A percentile compares a stretch with the other conserved stretches of the same genome.
These are phyloP conservation scores for Tenodera sinensis DNA, from an alignment of 2,888 invertebrate species.

Conservation along the genomic window DNA sequence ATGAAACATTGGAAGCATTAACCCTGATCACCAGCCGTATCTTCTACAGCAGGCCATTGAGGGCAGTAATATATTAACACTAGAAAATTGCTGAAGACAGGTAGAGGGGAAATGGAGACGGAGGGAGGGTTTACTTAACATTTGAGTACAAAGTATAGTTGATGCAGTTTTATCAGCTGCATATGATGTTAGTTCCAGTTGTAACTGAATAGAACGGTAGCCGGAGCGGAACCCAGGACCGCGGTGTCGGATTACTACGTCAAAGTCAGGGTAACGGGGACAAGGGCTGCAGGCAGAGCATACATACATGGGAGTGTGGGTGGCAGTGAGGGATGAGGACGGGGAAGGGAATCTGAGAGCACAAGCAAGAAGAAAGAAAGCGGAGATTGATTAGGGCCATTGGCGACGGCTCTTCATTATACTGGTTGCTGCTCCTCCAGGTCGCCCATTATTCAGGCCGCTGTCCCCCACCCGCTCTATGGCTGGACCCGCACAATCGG, in stretches of 20 bases:
- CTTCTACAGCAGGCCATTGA: no score
- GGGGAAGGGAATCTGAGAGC: background rate
- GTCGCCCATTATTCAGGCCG: conserved; percentile 14
- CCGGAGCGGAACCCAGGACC: background rate
- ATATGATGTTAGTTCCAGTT: no score
- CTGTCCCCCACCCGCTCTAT: background rate
- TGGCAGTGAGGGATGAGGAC: background rate
- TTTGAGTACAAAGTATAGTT: no score
- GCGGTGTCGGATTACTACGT: background rate
- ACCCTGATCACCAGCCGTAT: no score
- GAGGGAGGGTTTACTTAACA: no score
- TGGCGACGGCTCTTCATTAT: conserved; percentile 13
- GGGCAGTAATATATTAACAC: no score
- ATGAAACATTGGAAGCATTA: no score
- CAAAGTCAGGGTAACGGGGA: background rate
- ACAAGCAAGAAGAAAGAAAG: background rate
- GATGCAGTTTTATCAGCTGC: no score
- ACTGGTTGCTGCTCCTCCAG: conserved; percentile 1
- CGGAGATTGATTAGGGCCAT: conserved; percentile 19
- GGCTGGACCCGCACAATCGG: conserved; percentile 10
- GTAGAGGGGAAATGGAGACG: no score
- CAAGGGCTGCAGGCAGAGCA: background rate
- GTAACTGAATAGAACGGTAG: no score
- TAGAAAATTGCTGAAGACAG: no score
- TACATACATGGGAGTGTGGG: background rate